Percentiles rank a stretch among this genome's conserved stretches.
phyloP scores from a whole-genome alignment of 2,113 vertebrate species.

The Percina caprodes region DNA sequence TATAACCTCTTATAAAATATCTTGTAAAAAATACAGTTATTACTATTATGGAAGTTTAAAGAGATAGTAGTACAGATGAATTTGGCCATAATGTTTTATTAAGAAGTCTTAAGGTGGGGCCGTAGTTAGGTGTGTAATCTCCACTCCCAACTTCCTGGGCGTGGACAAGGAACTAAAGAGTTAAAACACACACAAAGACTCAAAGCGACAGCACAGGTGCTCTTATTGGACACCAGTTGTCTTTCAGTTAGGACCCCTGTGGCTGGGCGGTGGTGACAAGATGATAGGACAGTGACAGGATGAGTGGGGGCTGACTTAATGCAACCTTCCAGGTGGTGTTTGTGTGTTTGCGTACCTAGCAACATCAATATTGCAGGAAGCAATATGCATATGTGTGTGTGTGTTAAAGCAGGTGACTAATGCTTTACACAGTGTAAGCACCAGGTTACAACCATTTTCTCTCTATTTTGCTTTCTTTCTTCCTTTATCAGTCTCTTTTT shows the following conservation, averaged over 20 bases:
- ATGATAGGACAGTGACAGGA: conserved; percentile 28
- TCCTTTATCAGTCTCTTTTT: conserved; percentile 33
- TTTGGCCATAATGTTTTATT: background rate
- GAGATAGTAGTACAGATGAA: background rate
- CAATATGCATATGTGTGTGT: conserved; percentile 18
- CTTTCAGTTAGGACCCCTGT: conserved; percentile 61
- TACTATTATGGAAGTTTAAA: background rate
- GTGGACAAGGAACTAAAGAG: background rate
- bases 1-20: background rate
- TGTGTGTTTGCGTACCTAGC: conserved; percentile 2
- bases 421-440: conserved; percentile 8
- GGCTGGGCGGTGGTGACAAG: conserved; percentile 45
- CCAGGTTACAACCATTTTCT: conserved; percentile 35
- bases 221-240: conserved; percentile 72
- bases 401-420: conserved; percentile 23
- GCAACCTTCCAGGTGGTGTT: conserved; percentile 64
- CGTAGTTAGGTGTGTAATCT: background rate
- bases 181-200: conserved; percentile 4
- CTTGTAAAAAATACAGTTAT: background rate
- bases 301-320: conserved; percentile 22
- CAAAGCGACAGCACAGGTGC: conserved; percentile 53
- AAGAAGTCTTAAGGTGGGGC: background rate
- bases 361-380: conserved; percentile 61
- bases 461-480: conserved; percentile 32
- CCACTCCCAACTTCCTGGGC: background rate